Percentiles rank a stretch among this genome's conserved stretches.
Evolutionary conservation across 2,113 vertebrate genomes (phyloP).

Genomic region (Pleuronectes platessa): DNA sequence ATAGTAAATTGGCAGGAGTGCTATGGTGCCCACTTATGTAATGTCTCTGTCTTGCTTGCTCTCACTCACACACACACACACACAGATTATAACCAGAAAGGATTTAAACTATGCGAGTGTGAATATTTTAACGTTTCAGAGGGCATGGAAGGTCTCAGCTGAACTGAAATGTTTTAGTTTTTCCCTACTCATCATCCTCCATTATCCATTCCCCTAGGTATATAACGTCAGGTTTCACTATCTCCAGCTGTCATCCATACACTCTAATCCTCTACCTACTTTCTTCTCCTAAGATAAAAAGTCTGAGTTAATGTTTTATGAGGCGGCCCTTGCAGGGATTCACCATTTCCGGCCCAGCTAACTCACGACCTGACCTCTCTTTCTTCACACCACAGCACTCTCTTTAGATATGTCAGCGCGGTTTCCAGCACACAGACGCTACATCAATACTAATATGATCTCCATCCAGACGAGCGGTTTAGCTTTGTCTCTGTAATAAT

Average conservation of each 20-base stretch:
- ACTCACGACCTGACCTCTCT: constrained; percentile 22
- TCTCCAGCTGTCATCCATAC: constrained; percentile 25
- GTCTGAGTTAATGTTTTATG: constrained; percentile 11
- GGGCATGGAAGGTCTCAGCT: constrained; percentile 4
- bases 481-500: background rate
- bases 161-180: background rate
- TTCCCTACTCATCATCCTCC: constrained; percentile 14
- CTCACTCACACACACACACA: background rate
- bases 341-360: constrained; percentile 29
- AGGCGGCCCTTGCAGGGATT: background rate
- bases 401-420: constrained; percentile 14
- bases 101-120: constrained; percentile 17
- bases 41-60: constrained; percentile 52
- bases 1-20: constrained; percentile 73
- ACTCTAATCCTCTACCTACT: constrained; percentile 3
- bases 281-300: constrained; percentile 26
- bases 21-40: constrained; percentile 69
- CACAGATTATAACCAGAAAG: constrained; percentile 17
- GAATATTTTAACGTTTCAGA: constrained; percentile 42
- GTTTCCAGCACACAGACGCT: constrained; percentile 1
- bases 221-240: constrained; percentile 25
- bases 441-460: background rate
- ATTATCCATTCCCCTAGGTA: constrained; percentile 6
- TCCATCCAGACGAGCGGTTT: too few relatives aligned
- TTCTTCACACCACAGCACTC: background rate